phyloP scores from a whole-genome alignment of 2,113 vertebrate genomes.

The Aegotheles bennettii region DNA sequence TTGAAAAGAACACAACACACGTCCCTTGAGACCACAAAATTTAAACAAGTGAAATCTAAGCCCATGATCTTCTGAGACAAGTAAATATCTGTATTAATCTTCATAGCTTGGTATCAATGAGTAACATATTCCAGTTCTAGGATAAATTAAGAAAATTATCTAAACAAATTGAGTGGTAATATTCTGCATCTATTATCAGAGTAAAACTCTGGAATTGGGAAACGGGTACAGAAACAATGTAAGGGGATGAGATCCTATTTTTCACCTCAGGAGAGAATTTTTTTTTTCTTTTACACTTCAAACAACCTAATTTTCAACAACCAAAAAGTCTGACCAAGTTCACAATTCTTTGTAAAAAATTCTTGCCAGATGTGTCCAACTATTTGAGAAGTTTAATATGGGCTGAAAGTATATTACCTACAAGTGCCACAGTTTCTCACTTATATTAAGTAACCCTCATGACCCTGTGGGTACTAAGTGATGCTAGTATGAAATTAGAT shows the following conservation, averaged over 20 bases:
- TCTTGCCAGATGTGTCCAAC: neutral
- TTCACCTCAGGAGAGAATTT: neutral
- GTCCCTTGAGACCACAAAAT: neutral
- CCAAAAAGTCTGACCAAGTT: neutral
- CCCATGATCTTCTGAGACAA: neutral
- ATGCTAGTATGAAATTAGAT: too few relatives aligned
- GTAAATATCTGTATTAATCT: neutral
- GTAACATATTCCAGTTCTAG: neutral
- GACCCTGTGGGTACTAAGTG: neutral
- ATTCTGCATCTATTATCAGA: neutral
- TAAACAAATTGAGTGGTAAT: neutral
- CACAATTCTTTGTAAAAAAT: neutral
- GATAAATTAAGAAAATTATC: neutral
- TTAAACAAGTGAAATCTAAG: neutral
- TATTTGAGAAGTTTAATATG: neutral
- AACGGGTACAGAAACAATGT: neutral
- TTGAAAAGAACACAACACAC: neutral
- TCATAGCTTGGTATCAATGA: too few relatives aligned
- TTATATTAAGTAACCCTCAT: neutral
- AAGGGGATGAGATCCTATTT: neutral
- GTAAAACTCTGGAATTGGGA: neutral
- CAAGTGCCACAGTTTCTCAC: neutral
- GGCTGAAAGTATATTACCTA: neutral
- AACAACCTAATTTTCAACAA: neutral
- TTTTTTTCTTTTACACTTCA: neutral